phyloP scores from a whole-genome alignment of 2,113 vertebrate genomes.

The Lethenteron reissneri region DNA sequence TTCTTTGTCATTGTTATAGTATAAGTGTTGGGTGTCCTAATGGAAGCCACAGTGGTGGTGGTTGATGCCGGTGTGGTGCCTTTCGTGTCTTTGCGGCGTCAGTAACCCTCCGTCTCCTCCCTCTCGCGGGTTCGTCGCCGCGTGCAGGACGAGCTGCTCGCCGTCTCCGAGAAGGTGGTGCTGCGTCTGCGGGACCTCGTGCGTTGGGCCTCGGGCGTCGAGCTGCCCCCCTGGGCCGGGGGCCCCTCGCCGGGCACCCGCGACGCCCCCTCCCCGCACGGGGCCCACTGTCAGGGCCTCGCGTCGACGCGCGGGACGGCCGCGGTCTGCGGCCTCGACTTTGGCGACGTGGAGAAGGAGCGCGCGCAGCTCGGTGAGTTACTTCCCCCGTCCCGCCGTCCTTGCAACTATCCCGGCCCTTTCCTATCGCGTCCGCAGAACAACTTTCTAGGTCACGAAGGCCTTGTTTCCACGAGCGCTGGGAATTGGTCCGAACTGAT shows the following conservation, averaged over 20 bases:
- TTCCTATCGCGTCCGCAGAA: no score
- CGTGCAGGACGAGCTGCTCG: constrained; percentile 33
- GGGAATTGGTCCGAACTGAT: no score
- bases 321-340: constrained; percentile 8
- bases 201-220: constrained; percentile 22
- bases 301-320: not conserved
- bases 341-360: constrained; percentile 2
- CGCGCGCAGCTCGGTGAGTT: constrained; percentile 6
- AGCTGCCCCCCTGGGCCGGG: constrained; percentile 12
- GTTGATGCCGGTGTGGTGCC: not conserved
- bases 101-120: not conserved
- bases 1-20: not conserved
- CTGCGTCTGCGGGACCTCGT: constrained; percentile 33
- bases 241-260: not conserved
- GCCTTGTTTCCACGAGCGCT: no score
- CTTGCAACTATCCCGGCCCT: not conserved
- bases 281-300: not conserved
- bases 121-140: constrained; percentile 1
- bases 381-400: not conserved
- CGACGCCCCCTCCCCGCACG: constrained; percentile 1
- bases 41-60: not conserved
- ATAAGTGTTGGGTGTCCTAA: not conserved
- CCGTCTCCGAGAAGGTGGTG: constrained; percentile 35
- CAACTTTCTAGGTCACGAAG: no score
- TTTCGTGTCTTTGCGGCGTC: not conserved